Conservation (phyloP, 2,113 vertebrate genomes). For the Synchiropus splendidus region DNA sequence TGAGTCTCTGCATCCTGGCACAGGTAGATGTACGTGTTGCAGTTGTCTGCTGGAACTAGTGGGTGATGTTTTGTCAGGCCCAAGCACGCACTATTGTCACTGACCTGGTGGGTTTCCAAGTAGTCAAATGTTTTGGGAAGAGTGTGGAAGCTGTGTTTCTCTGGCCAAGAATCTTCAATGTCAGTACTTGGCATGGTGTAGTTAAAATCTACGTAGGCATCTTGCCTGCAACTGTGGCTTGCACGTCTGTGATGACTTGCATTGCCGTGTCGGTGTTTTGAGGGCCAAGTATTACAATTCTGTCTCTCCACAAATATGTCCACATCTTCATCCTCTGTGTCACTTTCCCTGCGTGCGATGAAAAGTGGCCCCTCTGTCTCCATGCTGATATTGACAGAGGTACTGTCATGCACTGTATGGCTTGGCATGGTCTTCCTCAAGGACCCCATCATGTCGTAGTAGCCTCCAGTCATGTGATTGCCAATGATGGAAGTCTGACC, state of each 20-base stretch:
- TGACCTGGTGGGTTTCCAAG: slow-evolving; percentile 47
- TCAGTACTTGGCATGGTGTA: slow-evolving; percentile 69
- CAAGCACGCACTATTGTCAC: slow-evolving; percentile 58
- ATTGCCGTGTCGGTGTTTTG: slow-evolving; percentile 61
- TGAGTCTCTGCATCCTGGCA: slow-evolving; percentile 53
- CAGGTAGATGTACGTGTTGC: slow-evolving; percentile 58
- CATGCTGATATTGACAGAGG: slow-evolving; percentile 60
- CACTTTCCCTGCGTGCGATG: slow-evolving; percentile 49
- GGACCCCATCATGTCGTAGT: slow-evolving; percentile 75
- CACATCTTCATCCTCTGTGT: slow-evolving; percentile 51
- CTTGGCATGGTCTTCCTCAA: slow-evolving; percentile 68
- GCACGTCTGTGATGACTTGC: slow-evolving; percentile 39
- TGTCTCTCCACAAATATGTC: slow-evolving; percentile 53
- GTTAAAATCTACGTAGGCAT: slow-evolving; percentile 60
- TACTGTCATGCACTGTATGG: slow-evolving; percentile 40
- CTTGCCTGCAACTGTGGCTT: slow-evolving; percentile 45
- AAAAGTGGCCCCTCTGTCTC: slow-evolving; percentile 55
- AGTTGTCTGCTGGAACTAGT: slow-evolving; percentile 42
- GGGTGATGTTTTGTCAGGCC: slow-evolving; percentile 47
- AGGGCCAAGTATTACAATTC: slow-evolving; percentile 70
- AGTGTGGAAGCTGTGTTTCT: slow-evolving; percentile 52
- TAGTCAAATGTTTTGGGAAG: slow-evolving; percentile 54
- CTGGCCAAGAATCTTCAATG: slow-evolving; percentile 66
- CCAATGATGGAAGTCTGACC: slow-evolving; percentile 39
- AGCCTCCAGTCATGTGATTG: slow-evolving; percentile 40